Percentiles rank a stretch among this genome's conserved stretches.
Evolutionary conservation across 64 coral and sea anemone species (phyloP).

Genomic region (Actinia equina): DNA sequence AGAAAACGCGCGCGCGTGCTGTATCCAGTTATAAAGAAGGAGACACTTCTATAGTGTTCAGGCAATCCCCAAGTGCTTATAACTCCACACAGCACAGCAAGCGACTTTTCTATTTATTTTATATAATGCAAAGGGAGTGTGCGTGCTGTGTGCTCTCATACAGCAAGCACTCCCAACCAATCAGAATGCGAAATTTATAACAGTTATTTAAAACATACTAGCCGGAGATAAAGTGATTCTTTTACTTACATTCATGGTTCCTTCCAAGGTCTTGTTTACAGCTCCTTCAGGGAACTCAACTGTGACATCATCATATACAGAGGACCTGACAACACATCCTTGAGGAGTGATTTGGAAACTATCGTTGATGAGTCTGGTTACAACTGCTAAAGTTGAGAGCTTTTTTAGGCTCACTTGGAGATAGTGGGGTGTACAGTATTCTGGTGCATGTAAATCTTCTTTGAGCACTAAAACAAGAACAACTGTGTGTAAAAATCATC

Average conservation of each 20-base stretch:
- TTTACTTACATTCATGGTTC: not conserved
- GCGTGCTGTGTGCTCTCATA: too few relatives aligned
- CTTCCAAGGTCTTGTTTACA: not conserved
- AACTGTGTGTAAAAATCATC: not conserved
- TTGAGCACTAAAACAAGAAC: not conserved
- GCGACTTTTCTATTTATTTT: too few relatives aligned
- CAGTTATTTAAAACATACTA: too few relatives aligned
- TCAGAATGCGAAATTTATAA: too few relatives aligned
- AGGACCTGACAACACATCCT: conserved; percentile 10
- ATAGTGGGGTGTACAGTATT: not conserved
- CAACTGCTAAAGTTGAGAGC: not conserved
- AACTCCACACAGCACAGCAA: too few relatives aligned
- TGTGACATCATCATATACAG: not conserved
- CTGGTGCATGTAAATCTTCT: conserved; percentile 1
- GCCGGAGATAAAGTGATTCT: not conserved
- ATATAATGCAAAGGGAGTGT: too few relatives aligned
- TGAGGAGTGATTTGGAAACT: not conserved
- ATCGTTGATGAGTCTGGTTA: conserved; percentile 9
- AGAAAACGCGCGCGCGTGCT: too few relatives aligned
- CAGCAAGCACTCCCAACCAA: too few relatives aligned
- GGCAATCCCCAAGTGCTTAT: too few relatives aligned
- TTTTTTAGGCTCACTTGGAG: not conserved
- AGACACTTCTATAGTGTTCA: too few relatives aligned
- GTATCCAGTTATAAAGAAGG: too few relatives aligned
- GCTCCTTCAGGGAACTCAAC: not conserved